Conservation (phyloP, 2,113 vertebrate genomes). For the Stercorarius parasiticus region DNA sequence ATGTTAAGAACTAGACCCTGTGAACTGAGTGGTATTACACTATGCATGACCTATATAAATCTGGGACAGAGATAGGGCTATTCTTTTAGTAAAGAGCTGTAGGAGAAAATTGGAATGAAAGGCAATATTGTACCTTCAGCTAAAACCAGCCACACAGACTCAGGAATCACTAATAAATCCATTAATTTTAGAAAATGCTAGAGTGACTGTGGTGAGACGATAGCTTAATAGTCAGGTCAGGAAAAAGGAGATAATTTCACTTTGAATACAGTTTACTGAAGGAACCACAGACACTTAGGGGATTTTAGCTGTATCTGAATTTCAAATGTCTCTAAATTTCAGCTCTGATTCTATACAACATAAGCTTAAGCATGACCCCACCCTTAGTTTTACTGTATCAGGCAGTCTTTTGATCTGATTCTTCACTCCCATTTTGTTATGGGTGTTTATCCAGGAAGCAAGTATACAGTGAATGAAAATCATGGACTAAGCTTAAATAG, state of each 20-base stretch:
- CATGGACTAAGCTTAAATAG: not conserved
- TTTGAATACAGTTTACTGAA: not conserved
- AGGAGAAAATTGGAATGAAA: not conserved
- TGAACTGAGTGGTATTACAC: not conserved
- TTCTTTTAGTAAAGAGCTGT: not conserved
- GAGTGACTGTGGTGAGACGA: not conserved
- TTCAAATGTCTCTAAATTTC: conserved; percentile 7
- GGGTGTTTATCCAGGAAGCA: not conserved
- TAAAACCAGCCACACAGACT: not conserved
- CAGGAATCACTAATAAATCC: not conserved
- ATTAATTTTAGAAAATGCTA: not conserved
- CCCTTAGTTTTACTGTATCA: not conserved
- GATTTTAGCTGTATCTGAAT: conserved; percentile 9
- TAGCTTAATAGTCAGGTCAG: not conserved
- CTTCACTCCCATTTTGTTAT: not conserved
- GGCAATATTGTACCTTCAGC: not conserved
- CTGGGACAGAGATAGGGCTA: not conserved
- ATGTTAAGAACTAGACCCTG: not conserved
- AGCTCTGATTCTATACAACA: not conserved
- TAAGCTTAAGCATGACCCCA: not conserved
- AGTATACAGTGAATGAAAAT: not conserved
- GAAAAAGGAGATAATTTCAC: not conserved
- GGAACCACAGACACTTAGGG: not conserved
- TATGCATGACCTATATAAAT: not conserved
- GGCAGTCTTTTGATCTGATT: not conserved